Base-by-base conservation (phyloP, 2,888 invertebrate species). In the Athetis lepigone region DNA sequence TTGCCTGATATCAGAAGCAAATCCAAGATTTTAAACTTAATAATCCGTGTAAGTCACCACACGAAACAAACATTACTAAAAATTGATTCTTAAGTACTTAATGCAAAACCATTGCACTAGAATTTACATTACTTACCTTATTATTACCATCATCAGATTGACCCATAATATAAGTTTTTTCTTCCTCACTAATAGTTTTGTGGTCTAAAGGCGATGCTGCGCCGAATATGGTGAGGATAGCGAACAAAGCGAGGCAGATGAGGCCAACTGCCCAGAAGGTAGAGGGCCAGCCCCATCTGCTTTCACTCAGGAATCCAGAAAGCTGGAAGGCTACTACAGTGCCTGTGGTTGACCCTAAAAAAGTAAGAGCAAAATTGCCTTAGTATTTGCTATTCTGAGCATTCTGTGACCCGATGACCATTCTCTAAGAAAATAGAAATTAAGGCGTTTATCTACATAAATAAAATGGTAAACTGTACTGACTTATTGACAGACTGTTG, bases 261-360 rank as follows among this genome's bases (percentile, higher is more conserved):
- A 85, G 83, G 0, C 97, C 97, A 1, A 96, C 92, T 0, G 92
- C 79, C 87, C 97, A 97, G 82, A 96, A 97, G 2, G 96, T 95
- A 19, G 96, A 95, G 0, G 97, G 96, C 97, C 97, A 97, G 7
- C 97, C 97, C 75, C 77, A 86, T 1, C 62, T 55, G 0, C 94
- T 96, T 0, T 87, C 95, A 1, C 96, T 96, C 2, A 97, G 87
- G 0, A 94, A 70, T 1, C 97, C 97, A 23, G 96, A 95, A 11
- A 96, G 81, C 4, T 96, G 96, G 83, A 97, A 93, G 0, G 96
- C 95, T 8, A 97, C 74, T 0, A 97, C 96, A 0, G 96, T 96
- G 0, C 97, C 97, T 4, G 97, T 87, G 59, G 96, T 96, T 1
- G 95, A 93, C 0, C 97, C 97, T 84, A 95, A 85, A 76, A n/a